phyloP scores from a whole-genome alignment of 2,888 invertebrate species.

The Himalopsyche kuldschensis region DNA sequence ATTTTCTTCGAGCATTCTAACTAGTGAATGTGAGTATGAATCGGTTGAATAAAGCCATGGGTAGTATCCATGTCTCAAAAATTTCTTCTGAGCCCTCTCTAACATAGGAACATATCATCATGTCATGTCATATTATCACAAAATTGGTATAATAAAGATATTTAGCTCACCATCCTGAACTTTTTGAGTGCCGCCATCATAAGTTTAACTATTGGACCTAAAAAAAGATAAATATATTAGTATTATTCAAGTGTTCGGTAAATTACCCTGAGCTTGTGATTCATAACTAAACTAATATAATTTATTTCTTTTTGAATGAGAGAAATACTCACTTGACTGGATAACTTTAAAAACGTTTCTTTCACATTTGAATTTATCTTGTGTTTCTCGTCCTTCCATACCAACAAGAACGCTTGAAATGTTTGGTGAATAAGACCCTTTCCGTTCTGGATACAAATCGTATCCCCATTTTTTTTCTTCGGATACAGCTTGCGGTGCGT shows the following conservation, averaged over 20 bases:
- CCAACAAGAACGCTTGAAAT: constrained; percentile 62
- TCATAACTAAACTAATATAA: background rate
- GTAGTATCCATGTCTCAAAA: no score
- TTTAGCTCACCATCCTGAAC: constrained; percentile 71
- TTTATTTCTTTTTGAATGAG: background rate
- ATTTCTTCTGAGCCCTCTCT: no score
- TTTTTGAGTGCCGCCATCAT: constrained; percentile 83
- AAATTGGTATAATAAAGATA: background rate
- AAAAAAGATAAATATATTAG: constrained; percentile 37
- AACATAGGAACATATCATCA: no score
- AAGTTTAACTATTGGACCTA: constrained; percentile 77
- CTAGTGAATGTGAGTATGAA: no score
- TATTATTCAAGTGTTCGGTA: background rate
- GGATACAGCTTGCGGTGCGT: background rate
- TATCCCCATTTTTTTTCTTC: constrained; percentile 64
- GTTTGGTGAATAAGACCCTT: constrained; percentile 62
- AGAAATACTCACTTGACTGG: constrained; percentile 63
- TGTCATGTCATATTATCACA: no score
- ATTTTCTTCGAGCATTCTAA: no score
- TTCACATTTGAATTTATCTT: constrained; percentile 79
- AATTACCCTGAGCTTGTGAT: no score
- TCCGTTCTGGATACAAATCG: constrained; percentile 82
- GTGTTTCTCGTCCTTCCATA: constrained; percentile 68
- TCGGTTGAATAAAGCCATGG: no score
- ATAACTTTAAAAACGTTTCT: constrained; percentile 74